Conservation (phyloP, 2,113 vertebrate species). For the Plestiodon gilberti region DNA sequence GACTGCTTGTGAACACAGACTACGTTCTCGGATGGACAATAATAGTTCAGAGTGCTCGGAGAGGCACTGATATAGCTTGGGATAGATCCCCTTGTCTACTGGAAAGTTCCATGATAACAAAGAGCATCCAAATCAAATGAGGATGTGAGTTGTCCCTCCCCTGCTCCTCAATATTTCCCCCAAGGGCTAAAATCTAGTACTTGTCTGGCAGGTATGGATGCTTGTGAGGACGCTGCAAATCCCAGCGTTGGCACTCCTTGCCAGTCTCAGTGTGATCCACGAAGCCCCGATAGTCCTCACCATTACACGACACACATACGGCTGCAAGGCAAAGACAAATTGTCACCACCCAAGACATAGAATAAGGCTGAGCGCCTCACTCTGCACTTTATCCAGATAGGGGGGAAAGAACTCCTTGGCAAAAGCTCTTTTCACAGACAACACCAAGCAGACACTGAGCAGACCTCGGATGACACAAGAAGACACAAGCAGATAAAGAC, state of each 20-base stretch:
- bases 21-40: not conserved
- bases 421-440: not conserved
- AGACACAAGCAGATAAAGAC: not conserved
- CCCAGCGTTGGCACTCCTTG: constrained; percentile 95
- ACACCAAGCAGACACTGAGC: not conserved
- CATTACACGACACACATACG: constrained; percentile 90
- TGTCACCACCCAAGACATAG: not conserved
- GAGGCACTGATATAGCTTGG: not conserved
- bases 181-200: constrained; percentile 65
- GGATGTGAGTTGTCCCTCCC: not conserved
- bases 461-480: not conserved
- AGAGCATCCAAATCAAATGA: no score
- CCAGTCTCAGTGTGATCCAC: constrained; percentile 88
- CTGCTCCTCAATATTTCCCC: not conserved
- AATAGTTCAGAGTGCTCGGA: not conserved
- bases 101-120: not conserved
- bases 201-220: constrained; percentile 93
- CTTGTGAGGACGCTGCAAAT: constrained; percentile 90
- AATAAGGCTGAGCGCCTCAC: not conserved
- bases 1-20: not conserved
- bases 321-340: constrained; percentile 72
- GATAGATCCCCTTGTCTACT: not conserved
- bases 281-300: constrained; percentile 90
- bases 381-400: not conserved
- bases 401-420: constrained; percentile 12